Base-by-base conservation (phyloP, 2,888 invertebrate species). In the Anoncus sp. region DNA sequence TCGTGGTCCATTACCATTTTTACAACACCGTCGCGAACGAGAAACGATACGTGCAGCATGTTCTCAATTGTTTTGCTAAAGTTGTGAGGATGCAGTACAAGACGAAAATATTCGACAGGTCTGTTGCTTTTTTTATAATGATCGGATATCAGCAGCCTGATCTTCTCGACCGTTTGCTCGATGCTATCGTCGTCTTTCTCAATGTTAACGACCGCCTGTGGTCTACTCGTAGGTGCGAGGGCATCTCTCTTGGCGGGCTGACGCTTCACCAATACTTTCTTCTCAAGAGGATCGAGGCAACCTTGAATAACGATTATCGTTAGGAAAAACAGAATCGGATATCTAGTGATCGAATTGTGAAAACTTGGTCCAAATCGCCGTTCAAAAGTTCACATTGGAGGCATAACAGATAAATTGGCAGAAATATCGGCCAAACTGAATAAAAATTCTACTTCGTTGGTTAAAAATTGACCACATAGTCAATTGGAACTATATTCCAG, bases 41-140 rank as follows among this genome's bases (percentile, higher is more conserved):
- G 91, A 90, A 95, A 95, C 0, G 95, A 93, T n/a, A 94, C 91
- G 83, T 94, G 92, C 89, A 95, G 93, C 49, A 94, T 92, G 85
- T 95, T 95, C 91, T 95, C 94, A 0, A 95, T 91, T 31, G 94
- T 94, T 66, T 91, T 90, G 1, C 92, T 90, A 91, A 94, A 95
- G 89, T 93, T 92, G 35, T 86, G 85, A 0, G 94, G 94, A 87
- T 95, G 93, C 74, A 95, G 86, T 18, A 94, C 93, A 10, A 93
- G 87, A 83, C 93, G 91, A 89, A 93, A 94, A 87, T 94, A 95
- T 82, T 92, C 92, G 3, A 95, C 89, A 0, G 94, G 93, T 35
- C 88, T 74, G 2, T 84, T 74, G 77, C 91, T 91, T 2, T 87
- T 87, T 51, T 91, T 90, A 86, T 91, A 93, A 62, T 91, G 89